These are phyloP conservation scores for Butorides virescens DNA, from an alignment of 2,113 vertebrate genomes.

Conservation along the genomic window DNA sequence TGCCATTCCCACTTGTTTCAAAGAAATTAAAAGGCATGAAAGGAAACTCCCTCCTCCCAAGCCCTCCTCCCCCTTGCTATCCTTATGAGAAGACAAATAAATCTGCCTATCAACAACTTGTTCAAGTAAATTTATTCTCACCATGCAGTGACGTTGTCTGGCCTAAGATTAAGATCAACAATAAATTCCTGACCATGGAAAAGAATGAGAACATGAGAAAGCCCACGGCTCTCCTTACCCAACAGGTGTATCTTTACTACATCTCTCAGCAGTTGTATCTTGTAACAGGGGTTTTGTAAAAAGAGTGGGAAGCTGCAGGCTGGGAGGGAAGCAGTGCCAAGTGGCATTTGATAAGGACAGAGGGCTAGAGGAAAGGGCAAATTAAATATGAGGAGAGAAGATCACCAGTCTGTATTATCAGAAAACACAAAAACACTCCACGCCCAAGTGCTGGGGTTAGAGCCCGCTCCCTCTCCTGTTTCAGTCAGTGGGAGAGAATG, in stretches of 20 bases:
- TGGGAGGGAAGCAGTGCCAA: background rate
- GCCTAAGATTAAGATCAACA: constrained; percentile 65
- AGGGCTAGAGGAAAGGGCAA: constrained; percentile 9
- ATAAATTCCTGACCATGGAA: constrained; percentile 54
- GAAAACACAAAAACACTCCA: background rate
- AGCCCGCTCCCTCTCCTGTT: background rate
- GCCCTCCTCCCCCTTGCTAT: background rate
- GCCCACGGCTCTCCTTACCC: constrained; percentile 19
- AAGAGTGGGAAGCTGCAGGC: background rate
- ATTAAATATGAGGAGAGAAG: background rate
- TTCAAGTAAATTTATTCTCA: constrained; percentile 39
- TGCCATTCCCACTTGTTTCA: background rate
- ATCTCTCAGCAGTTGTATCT: constrained; percentile 37
- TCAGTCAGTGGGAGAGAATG: background rate
- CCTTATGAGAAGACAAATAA: constrained; percentile 29
- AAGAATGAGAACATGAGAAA: constrained; percentile 41
- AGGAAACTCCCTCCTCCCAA: background rate
- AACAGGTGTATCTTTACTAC: constrained; percentile 59
- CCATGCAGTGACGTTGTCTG: background rate
- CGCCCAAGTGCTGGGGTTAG: background rate
- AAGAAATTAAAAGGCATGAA: background rate
- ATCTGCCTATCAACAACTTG: constrained; percentile 24
- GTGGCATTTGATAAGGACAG: background rate
- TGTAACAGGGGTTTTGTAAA: background rate
- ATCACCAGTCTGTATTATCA: background rate